A percentile compares a stretch with the other conserved stretches of the same genome.
These are phyloP conservation scores for Acanthococcus lagerstroemiae DNA, from an alignment of 2,888 invertebrate genomes.

Conservation along the genomic window DNA sequence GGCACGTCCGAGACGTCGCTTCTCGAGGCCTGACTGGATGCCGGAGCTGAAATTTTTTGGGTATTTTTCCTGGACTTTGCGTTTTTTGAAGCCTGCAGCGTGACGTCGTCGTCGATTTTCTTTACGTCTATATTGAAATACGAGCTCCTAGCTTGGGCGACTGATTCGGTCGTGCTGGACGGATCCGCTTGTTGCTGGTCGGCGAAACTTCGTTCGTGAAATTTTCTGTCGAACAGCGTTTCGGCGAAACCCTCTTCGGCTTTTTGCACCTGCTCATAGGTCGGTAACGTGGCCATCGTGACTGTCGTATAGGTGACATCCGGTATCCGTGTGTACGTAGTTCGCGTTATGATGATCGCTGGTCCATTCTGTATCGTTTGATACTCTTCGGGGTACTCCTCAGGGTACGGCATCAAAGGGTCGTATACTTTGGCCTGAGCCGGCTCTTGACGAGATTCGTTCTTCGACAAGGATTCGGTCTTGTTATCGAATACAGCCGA, in stretches of 20 bases:
- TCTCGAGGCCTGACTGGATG: not conserved
- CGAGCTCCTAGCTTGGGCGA: not conserved
- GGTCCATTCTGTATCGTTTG: constrained; percentile 34
- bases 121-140: constrained; percentile 2
- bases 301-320: constrained; percentile 34
- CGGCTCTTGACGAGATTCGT: not conserved
- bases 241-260: constrained; percentile 31
- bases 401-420: constrained; percentile 32
- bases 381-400: constrained; percentile 34
- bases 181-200: not conserved
- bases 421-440: constrained; percentile 13
- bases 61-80: not conserved
- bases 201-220: not conserved
- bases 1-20: not conserved
- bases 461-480: not conserved
- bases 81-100: not conserved
- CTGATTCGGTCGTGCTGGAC: not conserved
- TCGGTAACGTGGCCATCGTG: constrained; percentile 33
- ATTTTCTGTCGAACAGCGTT: constrained; percentile 8
- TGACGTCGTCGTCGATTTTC: not conserved
- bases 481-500: not conserved
- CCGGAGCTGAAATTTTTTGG: not conserved
- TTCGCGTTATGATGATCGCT: constrained; percentile 32
- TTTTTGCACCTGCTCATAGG: constrained; percentile 32
- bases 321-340: constrained; percentile 33